Evolutionary conservation across 2,888 invertebrate genomes (phyloP), one percentile per base, ranked within the genome.

Genomic region (Dasypolia templi): DNA sequence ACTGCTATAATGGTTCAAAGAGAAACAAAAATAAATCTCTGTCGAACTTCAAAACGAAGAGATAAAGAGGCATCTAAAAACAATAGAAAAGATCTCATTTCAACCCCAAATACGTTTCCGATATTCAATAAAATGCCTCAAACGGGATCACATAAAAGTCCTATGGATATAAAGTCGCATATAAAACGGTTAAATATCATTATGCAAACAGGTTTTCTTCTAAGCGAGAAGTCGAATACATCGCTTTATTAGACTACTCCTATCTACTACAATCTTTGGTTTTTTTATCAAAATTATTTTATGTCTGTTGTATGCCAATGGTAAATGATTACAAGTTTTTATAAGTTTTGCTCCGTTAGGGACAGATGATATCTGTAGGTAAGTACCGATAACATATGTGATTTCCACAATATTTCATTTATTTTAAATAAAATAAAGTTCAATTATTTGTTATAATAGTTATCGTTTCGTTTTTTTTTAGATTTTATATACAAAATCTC

Each of bases 71-170:
- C 85, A 88, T 88, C 88, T 88, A 91, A 91, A 92, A 94, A 94
- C 94, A 95, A 94, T 92, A 91, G 90, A 81, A 70, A 78, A 90
- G 90, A 94, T 94, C 93, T 93, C 91, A 93, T 95, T 94, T 93
- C 92, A 91, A 88, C 89, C 91, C 91, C 91, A 93, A 94, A 94
- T 94, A 93, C 93, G 92, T 93, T 94, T 92, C 92, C 78, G 90
- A 93, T 94, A 95, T 95, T 95, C 92, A 95, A 95, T 95, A 95
- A 94, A 93, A 92, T 90, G 89, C 88, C 89, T 93, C 93, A 94
- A 94, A 94, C 90, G 90, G 88, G 91, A 93, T 93, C 91, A 91
- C 89, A 91, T 89, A 90, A 90, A 91, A 89, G 89, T 90, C 87
- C 85, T 89, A 90, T 89, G 89, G 90, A 91, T 91, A 91, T 90